Evolutionary conservation across 92 coral and sea anemone genomes (phyloP).

Genomic region (Epizoanthus stellaris): DNA sequence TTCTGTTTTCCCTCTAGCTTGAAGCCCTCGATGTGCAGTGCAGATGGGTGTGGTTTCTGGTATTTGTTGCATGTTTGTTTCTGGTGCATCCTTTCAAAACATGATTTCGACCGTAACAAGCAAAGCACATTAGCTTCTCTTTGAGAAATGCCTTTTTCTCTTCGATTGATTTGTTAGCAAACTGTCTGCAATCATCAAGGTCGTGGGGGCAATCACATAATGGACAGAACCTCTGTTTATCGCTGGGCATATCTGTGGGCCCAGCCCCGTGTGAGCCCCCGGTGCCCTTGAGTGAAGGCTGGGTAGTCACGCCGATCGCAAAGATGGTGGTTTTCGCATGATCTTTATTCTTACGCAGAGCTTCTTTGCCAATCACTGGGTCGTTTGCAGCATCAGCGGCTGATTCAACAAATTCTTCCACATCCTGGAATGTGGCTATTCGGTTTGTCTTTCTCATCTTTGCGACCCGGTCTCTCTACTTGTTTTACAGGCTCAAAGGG

Average conservation of each 20-base stretch:
- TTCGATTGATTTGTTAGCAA: too few species aligned
- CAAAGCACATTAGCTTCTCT: too few species aligned
- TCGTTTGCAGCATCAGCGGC: conserved; percentile 73
- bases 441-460: conserved; percentile 34
- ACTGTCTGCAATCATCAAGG: too few species aligned
- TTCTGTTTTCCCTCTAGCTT: too few species aligned
- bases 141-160: too few species aligned
- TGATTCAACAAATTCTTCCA: conserved; percentile 55
- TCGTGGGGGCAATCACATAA: too few species aligned
- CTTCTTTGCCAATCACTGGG: conserved; percentile 49
- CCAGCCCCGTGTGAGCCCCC: conserved; percentile 45
- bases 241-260: background rate
- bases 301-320: background rate
- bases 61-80: too few species aligned
- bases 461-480: conserved; percentile 62
- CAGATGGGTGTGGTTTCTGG: too few species aligned
- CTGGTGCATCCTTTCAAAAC: too few species aligned
- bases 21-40: too few species aligned
- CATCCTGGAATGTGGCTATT: conserved; percentile 49
- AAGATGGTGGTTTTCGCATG: background rate
- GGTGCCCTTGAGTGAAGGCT: background rate
- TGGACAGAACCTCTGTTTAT: too few species aligned
- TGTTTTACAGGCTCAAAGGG: conserved; percentile 52
- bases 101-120: too few species aligned
- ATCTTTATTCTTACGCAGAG: conserved; percentile 13